phyloP scores from a whole-genome alignment of 2,113 vertebrate species.

The Ivindomyrus marchei region DNA sequence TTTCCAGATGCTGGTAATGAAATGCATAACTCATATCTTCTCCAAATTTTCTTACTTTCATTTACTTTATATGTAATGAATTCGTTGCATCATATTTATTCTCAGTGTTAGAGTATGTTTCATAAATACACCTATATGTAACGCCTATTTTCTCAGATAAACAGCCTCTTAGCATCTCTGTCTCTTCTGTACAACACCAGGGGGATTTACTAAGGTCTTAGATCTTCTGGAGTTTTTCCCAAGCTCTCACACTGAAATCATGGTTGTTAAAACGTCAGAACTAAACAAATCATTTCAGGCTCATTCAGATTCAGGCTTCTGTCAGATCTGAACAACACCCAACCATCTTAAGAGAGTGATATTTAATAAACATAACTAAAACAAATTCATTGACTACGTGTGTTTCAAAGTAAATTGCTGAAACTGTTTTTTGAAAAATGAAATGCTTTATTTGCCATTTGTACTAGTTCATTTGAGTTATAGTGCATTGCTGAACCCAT shows the following conservation, averaged over 20 bases:
- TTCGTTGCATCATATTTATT: not conserved
- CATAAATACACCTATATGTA: not conserved
- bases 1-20: not conserved
- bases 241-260: not conserved
- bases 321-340: not conserved
- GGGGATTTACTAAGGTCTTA: not conserved
- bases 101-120: not conserved
- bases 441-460: not conserved
- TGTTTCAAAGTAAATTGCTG: not conserved
- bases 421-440: not conserved
- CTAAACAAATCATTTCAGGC: not conserved
- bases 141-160: not conserved
- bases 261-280: not conserved
- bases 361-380: not conserved
- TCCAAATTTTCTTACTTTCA: not conserved
- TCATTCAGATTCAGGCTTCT: not conserved
- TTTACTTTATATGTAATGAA: not conserved
- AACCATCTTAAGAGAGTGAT: not conserved
- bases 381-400: not conserved
- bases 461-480: not conserved
- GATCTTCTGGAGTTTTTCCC: not conserved
- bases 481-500: not conserved
- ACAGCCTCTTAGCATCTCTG: not conserved
- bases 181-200: not conserved
- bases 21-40: not conserved